Conservation (phyloP, 1,140 invertebrate genomes). For the Subanguina moxae region DNA sequence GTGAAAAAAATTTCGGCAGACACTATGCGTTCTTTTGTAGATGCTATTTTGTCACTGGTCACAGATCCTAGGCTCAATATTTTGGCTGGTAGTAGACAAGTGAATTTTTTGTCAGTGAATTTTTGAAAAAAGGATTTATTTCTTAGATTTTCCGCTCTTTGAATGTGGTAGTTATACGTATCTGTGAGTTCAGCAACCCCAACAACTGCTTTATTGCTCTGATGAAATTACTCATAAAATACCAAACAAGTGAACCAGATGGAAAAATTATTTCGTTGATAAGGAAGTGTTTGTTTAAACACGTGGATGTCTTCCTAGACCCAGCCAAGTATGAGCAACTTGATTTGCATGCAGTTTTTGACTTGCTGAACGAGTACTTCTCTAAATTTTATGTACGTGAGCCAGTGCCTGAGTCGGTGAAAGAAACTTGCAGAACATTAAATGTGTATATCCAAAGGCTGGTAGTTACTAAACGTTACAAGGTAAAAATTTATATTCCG, state of each 20-base stretch:
- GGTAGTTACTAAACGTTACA: slow-evolving; percentile 25
- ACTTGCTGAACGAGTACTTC: slow-evolving; percentile 19
- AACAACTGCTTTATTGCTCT: slow-evolving; percentile 25
- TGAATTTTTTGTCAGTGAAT: no score
- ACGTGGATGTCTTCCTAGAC: slow-evolving; percentile 16
- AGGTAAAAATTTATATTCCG: slow-evolving; percentile 1
- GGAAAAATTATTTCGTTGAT: slow-evolving; percentile 20
- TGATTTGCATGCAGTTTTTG: slow-evolving; percentile 20
- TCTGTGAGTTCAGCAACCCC: slow-evolving; percentile 30
- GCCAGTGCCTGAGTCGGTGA: slow-evolving; percentile 18
- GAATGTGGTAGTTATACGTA: slow-evolving; percentile 31
- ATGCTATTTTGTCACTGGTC: slow-evolving; percentile 20
- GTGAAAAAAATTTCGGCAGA: slow-evolving; percentile 20
- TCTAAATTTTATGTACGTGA: slow-evolving; percentile 18
- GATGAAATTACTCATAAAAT: slow-evolving; percentile 32
- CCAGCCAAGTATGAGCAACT: slow-evolving; percentile 13
- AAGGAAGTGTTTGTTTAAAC: slow-evolving; percentile 31
- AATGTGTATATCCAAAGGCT: slow-evolving; percentile 26
- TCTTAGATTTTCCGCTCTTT: slow-evolving; percentile 31
- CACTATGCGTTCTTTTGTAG: slow-evolving; percentile 27
- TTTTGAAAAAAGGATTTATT: no score
- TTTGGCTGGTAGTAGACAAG: neutral
- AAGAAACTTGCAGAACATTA: slow-evolving; percentile 14
- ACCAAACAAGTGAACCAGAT: slow-evolving; percentile 25
- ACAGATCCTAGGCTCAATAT: slow-evolving; percentile 12